Conservation (phyloP, 2,113 vertebrate genomes). For the Lynx canadensis region DNA sequence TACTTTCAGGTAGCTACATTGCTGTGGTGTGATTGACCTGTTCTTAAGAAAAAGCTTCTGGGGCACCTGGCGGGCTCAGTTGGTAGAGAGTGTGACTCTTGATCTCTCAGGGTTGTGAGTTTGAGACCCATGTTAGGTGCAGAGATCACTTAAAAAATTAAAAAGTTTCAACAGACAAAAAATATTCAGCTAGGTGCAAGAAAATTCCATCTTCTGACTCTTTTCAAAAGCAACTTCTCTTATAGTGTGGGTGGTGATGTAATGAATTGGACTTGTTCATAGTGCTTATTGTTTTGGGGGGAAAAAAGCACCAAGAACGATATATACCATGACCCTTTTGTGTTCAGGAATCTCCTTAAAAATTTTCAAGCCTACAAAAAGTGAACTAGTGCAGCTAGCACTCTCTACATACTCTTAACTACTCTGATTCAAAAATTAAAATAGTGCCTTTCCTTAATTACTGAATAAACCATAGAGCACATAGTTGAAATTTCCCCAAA, state of each 20-base stretch:
- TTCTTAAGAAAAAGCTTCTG: not conserved
- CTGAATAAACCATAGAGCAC: not conserved
- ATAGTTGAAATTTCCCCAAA: not conserved
- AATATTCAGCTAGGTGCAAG: not conserved
- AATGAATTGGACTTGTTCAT: not conserved
- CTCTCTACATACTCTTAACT: not conserved
- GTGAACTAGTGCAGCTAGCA: not conserved
- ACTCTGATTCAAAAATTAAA: not conserved
- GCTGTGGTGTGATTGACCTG: not conserved
- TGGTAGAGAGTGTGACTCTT: too few relatives aligned
- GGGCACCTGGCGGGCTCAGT: too few relatives aligned
- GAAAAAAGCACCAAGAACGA: not conserved
- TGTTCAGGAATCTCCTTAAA: not conserved
- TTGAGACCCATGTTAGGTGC: too few relatives aligned
- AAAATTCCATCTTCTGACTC: not conserved
- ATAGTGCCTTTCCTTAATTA: not conserved
- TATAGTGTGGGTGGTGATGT: not conserved
- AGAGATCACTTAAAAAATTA: too few relatives aligned
- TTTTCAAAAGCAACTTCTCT: not conserved
- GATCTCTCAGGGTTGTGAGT: too few relatives aligned
- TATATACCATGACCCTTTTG: not conserved
- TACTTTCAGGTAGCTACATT: not conserved
- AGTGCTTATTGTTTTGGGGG: not conserved
- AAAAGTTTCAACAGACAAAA: not conserved
- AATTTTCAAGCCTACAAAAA: not conserved